Conservation (phyloP, 2,797 vertebrate species). For the Anguilla pacifica region DNA sequence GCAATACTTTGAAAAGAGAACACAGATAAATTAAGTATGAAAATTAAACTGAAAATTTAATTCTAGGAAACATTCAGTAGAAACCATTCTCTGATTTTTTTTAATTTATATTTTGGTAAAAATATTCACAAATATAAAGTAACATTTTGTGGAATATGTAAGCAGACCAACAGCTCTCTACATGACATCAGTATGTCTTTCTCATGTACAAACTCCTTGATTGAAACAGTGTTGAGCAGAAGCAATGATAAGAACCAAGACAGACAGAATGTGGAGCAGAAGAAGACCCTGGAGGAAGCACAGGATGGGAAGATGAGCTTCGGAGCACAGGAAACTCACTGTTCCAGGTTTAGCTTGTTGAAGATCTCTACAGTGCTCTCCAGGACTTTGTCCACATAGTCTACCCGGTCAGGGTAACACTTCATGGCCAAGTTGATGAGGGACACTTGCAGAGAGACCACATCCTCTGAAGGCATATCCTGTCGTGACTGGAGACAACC, state of each 20-base stretch:
- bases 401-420: slow-evolving; percentile 95
- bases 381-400: slow-evolving; percentile 96
- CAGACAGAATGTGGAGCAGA: background rate
- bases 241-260: no score
- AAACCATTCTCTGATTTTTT: no score
- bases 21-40: background rate
- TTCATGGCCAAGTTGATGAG: slow-evolving; percentile 99
- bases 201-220: background rate
- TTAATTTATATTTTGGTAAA: background rate
- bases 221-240: background rate
- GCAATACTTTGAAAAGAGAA: slow-evolving; percentile 78
- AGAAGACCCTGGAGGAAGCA: no score
- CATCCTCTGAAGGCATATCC: slow-evolving; percentile 98
- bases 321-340: slow-evolving; percentile 75
- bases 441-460: slow-evolving; percentile 96
- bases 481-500: slow-evolving; percentile 85
- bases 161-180: background rate
- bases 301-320: no score
- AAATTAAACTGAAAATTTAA: background rate
- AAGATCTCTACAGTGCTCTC: slow-evolving; percentile 98
- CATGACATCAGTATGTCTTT: background rate
- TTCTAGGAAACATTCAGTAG: background rate
- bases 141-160: background rate
- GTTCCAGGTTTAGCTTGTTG: slow-evolving; percentile 96
- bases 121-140: background rate